These are phyloP conservation scores for Pseudococcus viburni DNA, from an alignment of 2,888 invertebrate genomes.

Conservation along the genomic window DNA sequence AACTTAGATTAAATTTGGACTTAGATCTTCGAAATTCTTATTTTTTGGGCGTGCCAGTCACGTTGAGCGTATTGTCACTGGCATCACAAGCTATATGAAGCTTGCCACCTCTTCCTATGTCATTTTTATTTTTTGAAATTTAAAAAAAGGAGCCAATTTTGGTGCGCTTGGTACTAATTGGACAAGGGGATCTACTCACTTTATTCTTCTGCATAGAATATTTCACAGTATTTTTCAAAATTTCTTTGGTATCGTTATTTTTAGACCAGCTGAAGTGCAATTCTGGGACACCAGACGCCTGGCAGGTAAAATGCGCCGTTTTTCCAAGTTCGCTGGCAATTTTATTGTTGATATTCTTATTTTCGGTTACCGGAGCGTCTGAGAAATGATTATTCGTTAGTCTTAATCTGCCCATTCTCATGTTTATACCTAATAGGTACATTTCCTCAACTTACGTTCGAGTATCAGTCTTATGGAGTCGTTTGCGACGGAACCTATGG, in stretches of 20 bases:
- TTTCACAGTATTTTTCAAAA: slow-evolving; percentile 72
- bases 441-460: slow-evolving; percentile 9
- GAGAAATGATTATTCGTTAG: slow-evolving; percentile 67
- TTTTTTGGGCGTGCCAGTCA: too few relatives aligned
- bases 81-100: too few relatives aligned
- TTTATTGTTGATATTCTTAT: slow-evolving; percentile 83
- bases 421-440: too few relatives aligned
- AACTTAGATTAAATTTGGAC: too few relatives aligned
- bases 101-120: too few relatives aligned
- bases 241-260: slow-evolving; percentile 75
- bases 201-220: slow-evolving; percentile 83
- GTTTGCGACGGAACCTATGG: slow-evolving; percentile 77
- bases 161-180: too few relatives aligned
- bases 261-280: slow-evolving; percentile 89
- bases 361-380: slow-evolving; percentile 89
- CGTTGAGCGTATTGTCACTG: too few relatives aligned
- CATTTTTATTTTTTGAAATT: neutral
- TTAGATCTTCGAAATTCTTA: too few relatives aligned
- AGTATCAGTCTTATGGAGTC: slow-evolving; percentile 50
- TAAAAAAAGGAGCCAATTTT: neutral
- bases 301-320: slow-evolving; percentile 76
- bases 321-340: slow-evolving; percentile 87
- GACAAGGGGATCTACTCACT: slow-evolving; percentile 71
- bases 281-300: slow-evolving; percentile 85
- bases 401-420: neutral